Percentiles rank a stretch among this genome's conserved stretches.
Evolutionary conservation across 2,888 invertebrate species (phyloP).

Genomic region (Drosophila koepferae): DNA sequence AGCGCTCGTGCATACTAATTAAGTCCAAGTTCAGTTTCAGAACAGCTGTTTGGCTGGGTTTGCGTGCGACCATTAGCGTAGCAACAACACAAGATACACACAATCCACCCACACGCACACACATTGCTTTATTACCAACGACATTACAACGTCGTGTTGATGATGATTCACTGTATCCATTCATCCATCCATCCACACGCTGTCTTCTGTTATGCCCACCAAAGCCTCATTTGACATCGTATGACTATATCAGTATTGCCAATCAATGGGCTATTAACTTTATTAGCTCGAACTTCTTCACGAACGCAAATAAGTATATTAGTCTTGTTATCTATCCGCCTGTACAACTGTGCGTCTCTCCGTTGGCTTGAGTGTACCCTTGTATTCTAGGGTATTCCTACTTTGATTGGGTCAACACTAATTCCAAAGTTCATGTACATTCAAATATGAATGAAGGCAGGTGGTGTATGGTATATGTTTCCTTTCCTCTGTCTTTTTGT

Average conservation of each 20-base stretch:
- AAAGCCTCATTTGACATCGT: background rate
- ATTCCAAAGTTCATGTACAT: too few species aligned
- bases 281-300: background rate
- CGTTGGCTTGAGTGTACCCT: background rate
- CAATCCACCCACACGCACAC: conserved; percentile 1
- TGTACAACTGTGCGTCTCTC: background rate
- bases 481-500: too few species aligned
- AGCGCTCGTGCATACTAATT: conserved; percentile 49
- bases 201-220: conserved; percentile 15
- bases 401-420: too few species aligned
- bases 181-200: conserved; percentile 1
- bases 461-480: too few species aligned
- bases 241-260: conserved; percentile 4
- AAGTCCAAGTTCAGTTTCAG: conserved; percentile 24
- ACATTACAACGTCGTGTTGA: conserved; percentile 15
- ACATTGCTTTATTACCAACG: conserved; percentile 9
- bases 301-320: background rate
- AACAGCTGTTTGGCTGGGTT: conserved; percentile 34
- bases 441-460: too few species aligned
- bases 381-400: too few species aligned
- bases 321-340: background rate
- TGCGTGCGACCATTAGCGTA: conserved; percentile 48
- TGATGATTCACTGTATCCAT: conserved; percentile 44
- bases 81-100: conserved; percentile 17
- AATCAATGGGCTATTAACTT: background rate